Base-by-base conservation (phyloP, 2,113 vertebrate genomes). In the Vombatus ursinus region DNA sequence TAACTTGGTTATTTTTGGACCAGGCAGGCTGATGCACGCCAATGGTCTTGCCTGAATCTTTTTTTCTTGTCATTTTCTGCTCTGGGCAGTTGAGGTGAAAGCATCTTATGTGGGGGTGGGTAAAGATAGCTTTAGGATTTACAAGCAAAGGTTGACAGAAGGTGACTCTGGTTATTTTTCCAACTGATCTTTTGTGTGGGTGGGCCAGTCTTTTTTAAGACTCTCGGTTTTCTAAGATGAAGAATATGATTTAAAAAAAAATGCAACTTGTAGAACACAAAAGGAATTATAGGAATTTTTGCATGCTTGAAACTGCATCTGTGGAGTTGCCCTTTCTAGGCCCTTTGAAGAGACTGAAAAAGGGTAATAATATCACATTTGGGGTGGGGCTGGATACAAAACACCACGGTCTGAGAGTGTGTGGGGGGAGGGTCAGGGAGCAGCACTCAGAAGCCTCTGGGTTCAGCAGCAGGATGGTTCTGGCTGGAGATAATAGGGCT, bases 321-420 rank as follows among this genome's bases (percentile, higher is more conserved):
- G 22, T 90, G 51, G 50, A 11, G 2, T n/a, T n/a, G 11, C 3
- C 8, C 8, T 90, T 2, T 2, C 7, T 26, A 1, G 0, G 31
- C 25, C 53, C 47, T 2, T 10, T 9, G 53, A 52, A 90, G 52
- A 31, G 68, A 44, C 37, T n/a, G 16, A 44, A n/a, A 44, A 44
- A 84, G n/a, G 68, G 37, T 22, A 84, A 44, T 84, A 44, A 19
- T 84, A 77, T 19, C 61, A n/a, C 5, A 7, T 77, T n/a, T 37
- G 3, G 28, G 11, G 57, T 12, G 57, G 3, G 31, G 10, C 31
- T 37, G 61, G 61, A n/a, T 77, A n/a, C 14, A 19, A 77, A 84
- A 84, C 14, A 77, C 19, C 16, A n/a, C 3, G 31, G 68, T 22
- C 37, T n/a, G 37, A 44, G n/a, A 44, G 61, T n/a, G 14, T 16